These are phyloP conservation scores for Bubalus kerabau DNA, from an alignment of 2,113 vertebrate species.

Conservation along the genomic window DNA sequence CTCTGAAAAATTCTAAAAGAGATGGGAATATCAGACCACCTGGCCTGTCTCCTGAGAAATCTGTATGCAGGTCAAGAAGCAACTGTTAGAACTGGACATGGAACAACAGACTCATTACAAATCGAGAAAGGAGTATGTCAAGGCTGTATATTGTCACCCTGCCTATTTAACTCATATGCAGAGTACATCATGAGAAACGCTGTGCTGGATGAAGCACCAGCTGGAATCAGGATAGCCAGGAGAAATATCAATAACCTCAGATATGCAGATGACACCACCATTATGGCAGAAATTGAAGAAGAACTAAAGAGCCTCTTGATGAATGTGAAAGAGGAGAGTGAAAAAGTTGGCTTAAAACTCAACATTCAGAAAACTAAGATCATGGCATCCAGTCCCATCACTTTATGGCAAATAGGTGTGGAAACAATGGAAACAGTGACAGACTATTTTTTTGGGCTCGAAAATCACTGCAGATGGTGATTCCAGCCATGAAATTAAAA, in stretches of 20 bases:
- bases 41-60: background rate
- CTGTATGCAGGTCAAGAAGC: background rate
- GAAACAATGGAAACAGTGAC: background rate
- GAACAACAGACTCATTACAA: background rate
- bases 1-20: background rate
- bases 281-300: background rate
- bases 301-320: background rate
- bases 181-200: background rate
- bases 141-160: background rate
- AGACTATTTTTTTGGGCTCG: rapidly evolving
- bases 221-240: background rate
- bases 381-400: background rate
- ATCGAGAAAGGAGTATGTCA: background rate
- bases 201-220: background rate
- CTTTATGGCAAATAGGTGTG: background rate
- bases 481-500: background rate
- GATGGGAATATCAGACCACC: background rate
- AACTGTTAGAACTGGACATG: background rate
- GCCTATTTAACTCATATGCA: background rate
- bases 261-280: background rate
- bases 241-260: background rate
- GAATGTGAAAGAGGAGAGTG: background rate
- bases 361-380: background rate
- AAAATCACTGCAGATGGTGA: background rate
- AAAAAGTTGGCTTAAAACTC: background rate